phyloP scores from a whole-genome alignment of 2,888 invertebrate species.

The Hydroisotoma schaefferi region DNA sequence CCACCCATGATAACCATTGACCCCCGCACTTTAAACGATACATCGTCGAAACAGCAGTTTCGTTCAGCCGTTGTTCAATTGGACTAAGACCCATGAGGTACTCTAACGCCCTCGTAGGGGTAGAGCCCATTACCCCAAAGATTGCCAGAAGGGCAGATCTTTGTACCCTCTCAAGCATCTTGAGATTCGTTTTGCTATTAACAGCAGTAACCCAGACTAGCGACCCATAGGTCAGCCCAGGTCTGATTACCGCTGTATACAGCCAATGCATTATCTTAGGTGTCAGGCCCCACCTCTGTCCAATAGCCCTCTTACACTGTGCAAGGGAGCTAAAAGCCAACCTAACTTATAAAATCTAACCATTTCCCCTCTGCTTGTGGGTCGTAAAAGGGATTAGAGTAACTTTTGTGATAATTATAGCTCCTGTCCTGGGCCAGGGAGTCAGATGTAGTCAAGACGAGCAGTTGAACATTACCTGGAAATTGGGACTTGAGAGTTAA shows the following conservation, averaged over 20 bases:
- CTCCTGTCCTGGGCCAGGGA: no score
- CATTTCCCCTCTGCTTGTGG: no score
- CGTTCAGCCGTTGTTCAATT: neutral
- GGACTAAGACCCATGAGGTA: neutral
- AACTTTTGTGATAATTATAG: no score
- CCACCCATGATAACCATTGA: neutral
- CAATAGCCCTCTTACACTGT: neutral
- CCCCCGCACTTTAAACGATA: neutral
- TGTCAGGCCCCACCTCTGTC: conserved; percentile 6
- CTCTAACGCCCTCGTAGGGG: conserved; percentile 11
- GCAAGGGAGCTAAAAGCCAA: no score
- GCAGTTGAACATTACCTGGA: no score
- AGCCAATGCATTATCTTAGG: conserved; percentile 19
- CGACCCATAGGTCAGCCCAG: conserved; percentile 12
- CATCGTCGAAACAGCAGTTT: neutral
- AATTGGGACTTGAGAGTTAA: no score
- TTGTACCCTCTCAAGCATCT: conserved; percentile 3
- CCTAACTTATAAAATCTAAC: no score
- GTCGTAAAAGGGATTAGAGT: no score
- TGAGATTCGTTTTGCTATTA: neutral
- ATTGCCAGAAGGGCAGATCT: conserved; percentile 2
- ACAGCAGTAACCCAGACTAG: conserved; percentile 13
- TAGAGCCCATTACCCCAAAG: neutral
- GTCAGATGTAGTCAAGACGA: no score
- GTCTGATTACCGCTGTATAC: conserved; percentile 18